Evolutionary conservation across 2,888 invertebrate genomes (phyloP).

Genomic region (Sinohyriopsis cumingii): DNA sequence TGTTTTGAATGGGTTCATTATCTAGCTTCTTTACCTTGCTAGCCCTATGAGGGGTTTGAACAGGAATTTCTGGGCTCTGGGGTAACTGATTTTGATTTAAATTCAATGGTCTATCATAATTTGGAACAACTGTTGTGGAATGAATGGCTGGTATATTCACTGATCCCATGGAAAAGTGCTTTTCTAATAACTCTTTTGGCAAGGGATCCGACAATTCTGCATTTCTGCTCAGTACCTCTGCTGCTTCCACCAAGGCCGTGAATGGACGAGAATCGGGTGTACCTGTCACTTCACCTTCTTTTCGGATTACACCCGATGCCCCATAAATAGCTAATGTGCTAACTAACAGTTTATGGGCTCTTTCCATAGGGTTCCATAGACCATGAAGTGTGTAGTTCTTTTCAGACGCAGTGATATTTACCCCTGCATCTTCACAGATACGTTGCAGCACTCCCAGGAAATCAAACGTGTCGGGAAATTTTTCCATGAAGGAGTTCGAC

Average conservation of each 20-base stretch:
- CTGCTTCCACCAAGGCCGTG: constrained; percentile 33
- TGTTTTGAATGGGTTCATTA: too few species aligned
- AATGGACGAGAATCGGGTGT: constrained; percentile 19
- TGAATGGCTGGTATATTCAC: too few species aligned
- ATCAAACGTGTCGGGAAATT: constrained; percentile 46
- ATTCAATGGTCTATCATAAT: background rate
- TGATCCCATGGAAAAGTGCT: too few species aligned
- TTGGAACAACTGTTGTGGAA: too few species aligned
- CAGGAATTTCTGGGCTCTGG: background rate
- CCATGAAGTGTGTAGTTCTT: constrained; percentile 31
- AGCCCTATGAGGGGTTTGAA: too few species aligned
- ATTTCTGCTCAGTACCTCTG: constrained; percentile 33
- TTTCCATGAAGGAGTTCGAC: constrained; percentile 33
- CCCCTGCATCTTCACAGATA: constrained; percentile 46
- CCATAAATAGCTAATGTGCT: constrained; percentile 43
- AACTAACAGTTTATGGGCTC: constrained; percentile 40
- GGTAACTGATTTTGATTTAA: background rate
- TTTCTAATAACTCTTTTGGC: background rate
- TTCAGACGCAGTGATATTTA: constrained; percentile 5
- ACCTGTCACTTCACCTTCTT: constrained; percentile 8
- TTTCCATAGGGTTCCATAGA: constrained; percentile 42
- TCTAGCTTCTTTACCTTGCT: too few species aligned
- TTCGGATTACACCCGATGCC: constrained; percentile 11
- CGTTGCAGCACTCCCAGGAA: constrained; percentile 41
- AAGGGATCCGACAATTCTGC: constrained; percentile 5